phyloP scores from a whole-genome alignment of 2,113 vertebrate species.

The Corythornis madagascariensis region DNA sequence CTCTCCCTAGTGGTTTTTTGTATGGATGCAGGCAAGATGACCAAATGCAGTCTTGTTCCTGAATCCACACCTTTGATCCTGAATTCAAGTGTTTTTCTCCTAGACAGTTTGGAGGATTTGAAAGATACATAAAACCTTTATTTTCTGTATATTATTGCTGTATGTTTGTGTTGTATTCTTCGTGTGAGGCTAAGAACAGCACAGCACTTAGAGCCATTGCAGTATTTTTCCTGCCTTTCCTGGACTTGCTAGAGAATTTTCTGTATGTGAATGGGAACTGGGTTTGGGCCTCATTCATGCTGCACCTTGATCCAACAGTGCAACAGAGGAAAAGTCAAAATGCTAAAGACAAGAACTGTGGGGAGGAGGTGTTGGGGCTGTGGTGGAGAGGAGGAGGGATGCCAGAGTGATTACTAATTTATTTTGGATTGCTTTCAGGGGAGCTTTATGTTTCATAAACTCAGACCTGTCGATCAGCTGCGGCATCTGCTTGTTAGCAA shows the following conservation, averaged over 20 bases:
- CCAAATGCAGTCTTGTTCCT: background rate
- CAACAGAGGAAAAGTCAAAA: background rate
- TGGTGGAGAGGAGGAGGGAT: too few relatives aligned
- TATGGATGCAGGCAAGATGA: background rate
- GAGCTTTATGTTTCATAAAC: slow-evolving; percentile 95
- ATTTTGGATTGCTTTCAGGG: slow-evolving; percentile 76
- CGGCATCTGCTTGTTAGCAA: slow-evolving; percentile 93
- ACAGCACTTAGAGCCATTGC: background rate
- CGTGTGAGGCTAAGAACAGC: background rate
- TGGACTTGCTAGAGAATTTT: background rate
- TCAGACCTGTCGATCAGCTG: slow-evolving; percentile 94
- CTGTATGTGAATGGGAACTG: background rate
- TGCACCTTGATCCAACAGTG: background rate
- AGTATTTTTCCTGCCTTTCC: background rate
- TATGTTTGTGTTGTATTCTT: background rate
- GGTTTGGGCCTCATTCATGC: background rate
- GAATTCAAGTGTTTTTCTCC: background rate
- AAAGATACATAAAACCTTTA: background rate
- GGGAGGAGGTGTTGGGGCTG: background rate
- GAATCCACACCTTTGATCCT: background rate
- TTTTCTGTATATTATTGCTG: background rate
- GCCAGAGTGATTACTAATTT: background rate
- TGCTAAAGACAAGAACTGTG: background rate
- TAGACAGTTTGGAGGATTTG: background rate
- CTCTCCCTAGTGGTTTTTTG: background rate